Percentiles rank a stretch among this genome's conserved stretches.
These are phyloP conservation scores for Chelonoidis abingdonii DNA, from an alignment of 2,113 vertebrate species.

Conservation along the genomic window DNA sequence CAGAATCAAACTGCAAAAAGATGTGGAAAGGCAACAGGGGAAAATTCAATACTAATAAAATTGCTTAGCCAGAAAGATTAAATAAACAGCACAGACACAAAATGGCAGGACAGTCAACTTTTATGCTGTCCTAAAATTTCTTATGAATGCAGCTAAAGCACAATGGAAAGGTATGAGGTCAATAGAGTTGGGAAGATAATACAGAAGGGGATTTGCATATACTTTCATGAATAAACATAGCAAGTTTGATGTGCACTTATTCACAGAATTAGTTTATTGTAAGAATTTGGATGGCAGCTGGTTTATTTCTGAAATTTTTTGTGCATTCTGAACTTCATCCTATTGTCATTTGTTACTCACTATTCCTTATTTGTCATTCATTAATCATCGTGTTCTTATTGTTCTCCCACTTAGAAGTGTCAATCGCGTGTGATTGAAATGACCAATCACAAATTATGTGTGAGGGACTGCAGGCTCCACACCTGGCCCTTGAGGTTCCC, in stretches of 20 bases:
- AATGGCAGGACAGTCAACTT: not conserved
- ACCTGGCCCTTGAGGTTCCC: not conserved
- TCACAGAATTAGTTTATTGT: not conserved
- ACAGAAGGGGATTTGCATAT: not conserved
- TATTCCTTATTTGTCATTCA: conserved; percentile 70
- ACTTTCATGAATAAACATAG: not conserved
- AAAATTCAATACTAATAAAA: conserved; percentile 8
- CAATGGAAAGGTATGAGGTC: not conserved
- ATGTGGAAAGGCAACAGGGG: not conserved
- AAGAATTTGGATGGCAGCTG: not conserved
- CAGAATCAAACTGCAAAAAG: not conserved
- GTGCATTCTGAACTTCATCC: conserved; percentile 50
- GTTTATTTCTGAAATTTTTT: conserved; percentile 53
- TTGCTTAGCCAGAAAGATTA: not conserved
- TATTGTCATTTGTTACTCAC: conserved; percentile 60
- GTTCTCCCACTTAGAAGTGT: conserved; percentile 60
- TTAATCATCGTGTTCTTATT: conserved; percentile 64
- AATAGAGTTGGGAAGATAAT: not conserved
- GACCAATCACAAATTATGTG: conserved; percentile 63
- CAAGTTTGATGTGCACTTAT: not conserved
- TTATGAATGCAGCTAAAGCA: not conserved
- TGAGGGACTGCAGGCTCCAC: not conserved
- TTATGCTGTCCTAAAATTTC: not conserved
- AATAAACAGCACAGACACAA: not conserved
- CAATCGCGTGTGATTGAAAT: conserved; percentile 64